Percentiles rank a stretch among this genome's conserved stretches.
These are phyloP conservation scores for Tridacna gigas DNA, from an alignment of 2,888 invertebrate species.

Conservation along the genomic window DNA sequence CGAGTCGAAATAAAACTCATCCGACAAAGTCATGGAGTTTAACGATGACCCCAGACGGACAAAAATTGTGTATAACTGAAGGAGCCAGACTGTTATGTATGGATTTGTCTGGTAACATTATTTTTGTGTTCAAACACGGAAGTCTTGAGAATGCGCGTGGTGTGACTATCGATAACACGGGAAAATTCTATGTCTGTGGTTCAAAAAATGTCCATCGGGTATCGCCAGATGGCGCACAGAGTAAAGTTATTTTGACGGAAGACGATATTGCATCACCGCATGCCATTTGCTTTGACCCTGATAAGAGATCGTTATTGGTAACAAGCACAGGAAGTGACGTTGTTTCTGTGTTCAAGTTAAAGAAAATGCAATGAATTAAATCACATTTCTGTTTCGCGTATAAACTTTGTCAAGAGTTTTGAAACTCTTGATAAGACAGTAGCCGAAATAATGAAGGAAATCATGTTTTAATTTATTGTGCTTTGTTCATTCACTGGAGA, in stretches of 20 bases:
- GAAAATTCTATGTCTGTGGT: conserved; percentile 60
- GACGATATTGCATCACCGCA: conserved; percentile 51
- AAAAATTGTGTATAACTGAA: conserved; percentile 58
- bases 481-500: too few species aligned
- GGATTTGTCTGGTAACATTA: conserved; percentile 43
- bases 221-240: conserved; percentile 51
- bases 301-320: conserved; percentile 45
- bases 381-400: too few species aligned
- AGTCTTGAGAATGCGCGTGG: conserved; percentile 53
- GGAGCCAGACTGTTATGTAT: conserved; percentile 53
- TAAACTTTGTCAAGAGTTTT: too few species aligned
- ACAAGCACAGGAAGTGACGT: conserved; percentile 50
- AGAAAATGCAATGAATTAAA: background rate
- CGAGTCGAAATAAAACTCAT: conserved; percentile 34
- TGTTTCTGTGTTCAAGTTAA: conserved; percentile 48
- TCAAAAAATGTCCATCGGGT: conserved; percentile 59
- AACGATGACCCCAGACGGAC: conserved; percentile 58
- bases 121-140: conserved; percentile 52
- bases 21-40: conserved; percentile 58
- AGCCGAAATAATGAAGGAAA: too few species aligned
- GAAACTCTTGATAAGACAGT: too few species aligned
- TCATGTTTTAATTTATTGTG: too few species aligned
- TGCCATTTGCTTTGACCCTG: conserved; percentile 53
- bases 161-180: conserved; percentile 48
- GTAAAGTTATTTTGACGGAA: conserved; percentile 41